Evolutionary conservation across 1,140 invertebrate species (phyloP).

Genomic region (Drosophila pallidifrons): DNA sequence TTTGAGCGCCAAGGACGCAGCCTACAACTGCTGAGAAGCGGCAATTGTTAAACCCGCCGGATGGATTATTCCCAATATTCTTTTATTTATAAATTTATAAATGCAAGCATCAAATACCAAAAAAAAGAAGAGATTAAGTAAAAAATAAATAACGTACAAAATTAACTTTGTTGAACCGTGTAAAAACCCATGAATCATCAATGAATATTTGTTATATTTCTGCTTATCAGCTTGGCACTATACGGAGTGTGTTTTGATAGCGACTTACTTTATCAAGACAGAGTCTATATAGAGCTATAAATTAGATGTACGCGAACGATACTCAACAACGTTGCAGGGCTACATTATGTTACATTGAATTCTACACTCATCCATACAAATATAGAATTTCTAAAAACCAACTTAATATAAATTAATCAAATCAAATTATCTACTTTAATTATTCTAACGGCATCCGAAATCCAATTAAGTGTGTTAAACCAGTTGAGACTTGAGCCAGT

Average conservation of each 20-base stretch:
- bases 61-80: background rate
- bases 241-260: slow-evolving; percentile 55
- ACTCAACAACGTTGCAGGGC: background rate
- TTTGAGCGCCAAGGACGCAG: slow-evolving; percentile 67
- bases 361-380: background rate
- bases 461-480: background rate
- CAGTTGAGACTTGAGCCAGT: background rate
- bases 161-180: slow-evolving; percentile 23
- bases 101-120: slow-evolving; percentile 12
- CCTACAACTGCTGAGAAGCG: slow-evolving; percentile 57
- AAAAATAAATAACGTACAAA: background rate
- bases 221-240: slow-evolving; percentile 59
- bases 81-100: background rate
- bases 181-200: slow-evolving; percentile 57
- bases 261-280: slow-evolving; percentile 52
- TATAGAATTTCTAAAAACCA: background rate
- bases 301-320: slow-evolving; percentile 33
- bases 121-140: background rate
- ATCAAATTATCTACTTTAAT: no score
- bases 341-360: background rate
- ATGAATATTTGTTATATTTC: slow-evolving; percentile 22
- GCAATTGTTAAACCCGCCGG: slow-evolving; percentile 51
- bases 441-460: no score
- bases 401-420: background rate
- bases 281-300: slow-evolving; percentile 30